Base-by-base conservation (phyloP, 2,113 vertebrate species). In the Oreochromis spilurus region DNA sequence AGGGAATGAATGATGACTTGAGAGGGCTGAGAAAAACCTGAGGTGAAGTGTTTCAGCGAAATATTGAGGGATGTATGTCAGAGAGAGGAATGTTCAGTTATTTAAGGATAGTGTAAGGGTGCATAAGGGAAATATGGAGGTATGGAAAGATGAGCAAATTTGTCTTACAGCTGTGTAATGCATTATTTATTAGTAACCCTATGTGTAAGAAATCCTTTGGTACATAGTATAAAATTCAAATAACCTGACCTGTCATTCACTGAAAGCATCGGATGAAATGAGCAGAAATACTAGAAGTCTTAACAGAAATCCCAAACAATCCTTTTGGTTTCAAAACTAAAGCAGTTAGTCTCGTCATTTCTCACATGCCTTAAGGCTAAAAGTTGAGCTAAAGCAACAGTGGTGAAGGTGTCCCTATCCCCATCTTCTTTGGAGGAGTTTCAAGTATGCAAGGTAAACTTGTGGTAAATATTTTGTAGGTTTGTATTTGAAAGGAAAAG, bases 1-100 rank as follows among this genome's bases (percentile, higher is more conserved):
- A 16, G 24, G 75, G 85, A 82, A 52, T 90, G 86, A 94, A 6
- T 72, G 87, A 94, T 16, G 88, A 77, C 67, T 54, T 4, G 43
- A 60, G 79, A 70, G 79, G 79, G 45, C 6, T 19, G 6, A 65
- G 77, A 70, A n/a, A 43, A 62, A 52, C 29, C 45, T 17, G 40
- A 91, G 83, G 81, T 80, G 80, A 70, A 31, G 21, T 53, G 77
- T 53, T 79, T 88, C 4, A 75, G 50, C 43, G 65, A 70, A 52
- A 53, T 54, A 34, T 21, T 43, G 65, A 84, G 70, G 77, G 29
- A 24, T 9, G 45, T 36, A 54, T 13, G 45, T 48, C 21, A 43
- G 65, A 88, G 29, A 16, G 9, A 29, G 83, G 10, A 82, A 84
- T 67, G 53, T 60, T 77, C 9, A 78, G 62, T 84, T 75, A 48